Evolutionary conservation across 2,888 invertebrate genomes (phyloP), one percentile per base, ranked within the genome.

Genomic region (Ormyrus rosae): DNA sequence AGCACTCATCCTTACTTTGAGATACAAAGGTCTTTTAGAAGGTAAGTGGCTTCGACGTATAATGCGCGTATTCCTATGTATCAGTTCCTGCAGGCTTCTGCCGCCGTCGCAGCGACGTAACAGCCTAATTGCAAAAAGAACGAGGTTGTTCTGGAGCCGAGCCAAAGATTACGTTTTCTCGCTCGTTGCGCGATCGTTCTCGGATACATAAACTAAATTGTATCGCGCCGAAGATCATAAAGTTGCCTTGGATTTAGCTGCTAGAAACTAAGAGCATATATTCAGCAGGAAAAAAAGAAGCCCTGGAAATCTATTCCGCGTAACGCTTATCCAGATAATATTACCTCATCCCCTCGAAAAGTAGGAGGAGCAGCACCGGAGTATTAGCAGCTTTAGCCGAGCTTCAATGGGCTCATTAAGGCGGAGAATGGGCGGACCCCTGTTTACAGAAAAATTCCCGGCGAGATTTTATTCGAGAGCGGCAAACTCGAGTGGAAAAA

Each of bases 71-170:
- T 34, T 34, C 34, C 34, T 34, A 34, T 34, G 34, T 4, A 34
- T 34, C 34, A 34, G 34, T 34, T 34, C 34, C 34, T 4, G 13
- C 13, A 13, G 34, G 34, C 34, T 34, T 34, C 34, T 34, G 34
- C 11, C 55, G 19, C 19, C 9, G 19, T 48, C 58, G 56, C 55
- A 10, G 56, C 10, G 46, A 45, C 6, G 68, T 46, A 53, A 53
- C 53, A 53, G 45, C 51, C 60, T 71, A 71, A 71, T 71, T 71
- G 60, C 70, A 71, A 60, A 71, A 71, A 71, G 70, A 60, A 71
- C 70, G 60, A 60, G 11, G 48, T 50, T 19, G 13, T 60, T 11
- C 51, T 71, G 70, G 60, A 51, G 7, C 7, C 34, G n/a, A n/a
- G 58, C 58, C 70, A 71, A 60, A 71, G 70, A 58, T 72, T 53